Evolutionary conservation across 2,797 vertebrate species (phyloP), one percentile per base, ranked within the genome.

Genomic region (Nothura maculosa): DNA sequence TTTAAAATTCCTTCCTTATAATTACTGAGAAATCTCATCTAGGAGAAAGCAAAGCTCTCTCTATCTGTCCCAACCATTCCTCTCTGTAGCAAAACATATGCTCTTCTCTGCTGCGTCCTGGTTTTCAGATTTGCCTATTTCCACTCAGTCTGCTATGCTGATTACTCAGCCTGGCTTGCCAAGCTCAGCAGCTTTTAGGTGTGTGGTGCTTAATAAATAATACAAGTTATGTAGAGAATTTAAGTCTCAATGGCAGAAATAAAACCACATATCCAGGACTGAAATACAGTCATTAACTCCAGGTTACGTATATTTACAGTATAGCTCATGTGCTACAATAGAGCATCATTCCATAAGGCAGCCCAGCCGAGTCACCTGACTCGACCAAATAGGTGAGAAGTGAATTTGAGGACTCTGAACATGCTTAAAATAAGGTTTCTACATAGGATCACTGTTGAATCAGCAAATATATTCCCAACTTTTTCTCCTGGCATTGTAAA

Each of bases 1-100:
- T 97, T 97, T 96, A 95, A 97, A 98, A 97, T 97, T 95, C 96
- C 92, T 96, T 97, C 96, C 93, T 81, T 91, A 72, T 96, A 94
- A 96, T 96, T 96, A 94, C 73, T 87, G 62, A 96, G 83, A 97
- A 93, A 90, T 94, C 84, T 89, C 55, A 85, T 96, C 85, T 54
- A 80, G 72, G 58, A 76, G 85, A 90, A 93, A 76, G 68, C 48
- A 88, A 81, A 86, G 70, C 90, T 93, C 30, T 66, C 42, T 64
- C 34, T 43, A 1, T 20, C 48, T 19, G 9, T 69, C 5, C 10
- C 10, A 47, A 34, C 27, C 67, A 3, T 73, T 22, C 57, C 68
- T 13, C 32, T 84, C 83, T 69, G 12, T 52, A 87, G 75, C 88
- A 58, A 95, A 83, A 94, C 96, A 92, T 77, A 32, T 36, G 40